Percentiles rank a stretch among this genome's conserved stretches.
phyloP scores from a whole-genome alignment of 2,888 invertebrate genomes.

The Cepaea hortensis region DNA sequence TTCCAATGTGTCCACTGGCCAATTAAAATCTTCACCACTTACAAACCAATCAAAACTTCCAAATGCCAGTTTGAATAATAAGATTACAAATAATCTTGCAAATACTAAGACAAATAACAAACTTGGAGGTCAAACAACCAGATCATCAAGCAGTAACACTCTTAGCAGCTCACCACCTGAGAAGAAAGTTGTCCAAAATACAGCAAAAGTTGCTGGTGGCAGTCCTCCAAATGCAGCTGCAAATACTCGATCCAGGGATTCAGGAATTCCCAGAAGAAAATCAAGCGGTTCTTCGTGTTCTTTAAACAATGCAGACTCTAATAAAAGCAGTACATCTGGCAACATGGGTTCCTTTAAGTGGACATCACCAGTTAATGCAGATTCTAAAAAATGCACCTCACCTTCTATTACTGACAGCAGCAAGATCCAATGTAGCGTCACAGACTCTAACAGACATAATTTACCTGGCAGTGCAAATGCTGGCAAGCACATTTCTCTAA shows the following conservation, averaged over 20 bases:
- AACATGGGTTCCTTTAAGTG: neutral
- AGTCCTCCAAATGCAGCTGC: neutral
- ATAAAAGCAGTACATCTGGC: neutral
- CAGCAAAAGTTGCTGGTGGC: conserved; percentile 6
- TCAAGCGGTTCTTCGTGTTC: conserved; percentile 34
- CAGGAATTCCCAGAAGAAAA: conserved; percentile 51
- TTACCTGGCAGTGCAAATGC: neutral
- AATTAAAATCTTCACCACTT: conserved; percentile 36
- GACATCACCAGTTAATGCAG: neutral
- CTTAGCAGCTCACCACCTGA: conserved; percentile 44
- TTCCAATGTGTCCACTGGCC: neutral
- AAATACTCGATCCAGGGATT: conserved; percentile 30
- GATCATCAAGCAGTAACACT: conserved; percentile 35
- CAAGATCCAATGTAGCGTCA: neutral
- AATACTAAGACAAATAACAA: conserved; percentile 5
- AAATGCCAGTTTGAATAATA: neutral
- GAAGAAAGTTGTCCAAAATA: conserved; percentile 16
- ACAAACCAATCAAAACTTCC: conserved; percentile 12
- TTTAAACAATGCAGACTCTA: conserved; percentile 5
- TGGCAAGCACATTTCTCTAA: neutral
- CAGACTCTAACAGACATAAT: conserved; percentile 3
- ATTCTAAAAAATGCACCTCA: neutral
- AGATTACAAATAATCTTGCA: conserved; percentile 9
- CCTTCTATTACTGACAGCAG: neutral
- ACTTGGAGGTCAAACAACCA: neutral